Evolutionary conservation across 2,888 invertebrate genomes (phyloP), one percentile per base, ranked within the genome.

Genomic region (Drosophila yooni): DNA sequence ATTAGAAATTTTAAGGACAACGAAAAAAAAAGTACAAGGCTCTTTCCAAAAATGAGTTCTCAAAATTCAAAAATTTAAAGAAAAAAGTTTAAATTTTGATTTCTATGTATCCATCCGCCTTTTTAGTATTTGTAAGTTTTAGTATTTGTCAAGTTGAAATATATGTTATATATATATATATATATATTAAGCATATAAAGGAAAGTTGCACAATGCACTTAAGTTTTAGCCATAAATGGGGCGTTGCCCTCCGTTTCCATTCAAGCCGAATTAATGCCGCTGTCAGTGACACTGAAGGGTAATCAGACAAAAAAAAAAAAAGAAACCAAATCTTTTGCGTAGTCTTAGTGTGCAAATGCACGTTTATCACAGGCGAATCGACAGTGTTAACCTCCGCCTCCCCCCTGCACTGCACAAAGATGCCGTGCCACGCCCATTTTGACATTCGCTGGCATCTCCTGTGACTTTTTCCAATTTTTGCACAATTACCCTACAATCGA

Each of bases 401-500:
- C 53, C 60, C 27, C 40, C 25, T 34, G 64, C 68, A 69, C 59
- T 75, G 70, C 67, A 57, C 27, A 58, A 54, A 29, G 53, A 48
- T 61, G 60, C 31, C 34, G 29, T 21, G 54, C 61, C 81, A 70
- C 81, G 66, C 90, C 89, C 90, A 64, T 62, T 71, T 71, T 77
- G 76, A 72, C 77, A 76, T 84, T 65, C 38, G 38, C 58, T 62
- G 53, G 62, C 51, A 68, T 71, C 81, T 83, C 77, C 90, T 79
- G 83, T 89, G 87, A 88, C 88, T 89, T 90, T 88, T 86, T 71
- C 82, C 80, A 91, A 90, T 90, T 91, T 91, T 89, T 81, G 88
- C 89, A 89, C 90, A 90, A 90, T 90, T 90, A 88, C 81, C 88
- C 76, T 77, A 91, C 90, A 90, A 91, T 91, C 90, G 88, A 87